Conservation (phyloP, 1,140 invertebrate genomes). For the Zaprionus vittiger region DNA sequence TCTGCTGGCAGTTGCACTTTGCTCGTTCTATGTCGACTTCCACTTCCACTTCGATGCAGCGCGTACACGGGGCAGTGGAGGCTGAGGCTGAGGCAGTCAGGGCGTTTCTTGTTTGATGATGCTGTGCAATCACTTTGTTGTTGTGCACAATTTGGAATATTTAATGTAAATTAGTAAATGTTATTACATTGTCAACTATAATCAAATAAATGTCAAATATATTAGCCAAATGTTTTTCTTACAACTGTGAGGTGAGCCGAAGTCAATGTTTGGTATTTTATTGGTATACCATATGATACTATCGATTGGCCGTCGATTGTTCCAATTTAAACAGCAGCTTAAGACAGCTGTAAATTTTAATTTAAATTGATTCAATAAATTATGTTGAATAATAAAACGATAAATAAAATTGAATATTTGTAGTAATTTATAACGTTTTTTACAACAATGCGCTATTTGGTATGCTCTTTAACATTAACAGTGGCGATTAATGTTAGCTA, state of each 20-base stretch:
- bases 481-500: not conserved
- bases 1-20: constrained; percentile 46
- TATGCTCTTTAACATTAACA: not conserved
- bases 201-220: constrained; percentile 14
- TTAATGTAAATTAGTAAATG: constrained; percentile 21
- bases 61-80: not conserved
- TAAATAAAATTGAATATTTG: not conserved
- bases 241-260: constrained; percentile 10
- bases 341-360: not conserved
- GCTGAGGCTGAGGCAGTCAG: not conserved
- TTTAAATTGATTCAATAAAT: not conserved
- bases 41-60: not conserved
- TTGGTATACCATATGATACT: not conserved
- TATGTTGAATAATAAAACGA: not conserved
- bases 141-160: constrained; percentile 37
- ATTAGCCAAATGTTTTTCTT: constrained; percentile 21
- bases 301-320: not conserved
- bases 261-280: constrained; percentile 4
- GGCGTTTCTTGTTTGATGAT: constrained; percentile 14
- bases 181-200: constrained; percentile 34
- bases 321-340: not conserved
- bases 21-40: constrained; percentile 27
- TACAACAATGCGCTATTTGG: not conserved
- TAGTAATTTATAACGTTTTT: not conserved
- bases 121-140: constrained; percentile 17